Percentiles rank a stretch among this genome's conserved stretches.
These are phyloP conservation scores for Xyrichtys novacula DNA, from an alignment of 2,797 vertebrate species.

Conservation along the genomic window DNA sequence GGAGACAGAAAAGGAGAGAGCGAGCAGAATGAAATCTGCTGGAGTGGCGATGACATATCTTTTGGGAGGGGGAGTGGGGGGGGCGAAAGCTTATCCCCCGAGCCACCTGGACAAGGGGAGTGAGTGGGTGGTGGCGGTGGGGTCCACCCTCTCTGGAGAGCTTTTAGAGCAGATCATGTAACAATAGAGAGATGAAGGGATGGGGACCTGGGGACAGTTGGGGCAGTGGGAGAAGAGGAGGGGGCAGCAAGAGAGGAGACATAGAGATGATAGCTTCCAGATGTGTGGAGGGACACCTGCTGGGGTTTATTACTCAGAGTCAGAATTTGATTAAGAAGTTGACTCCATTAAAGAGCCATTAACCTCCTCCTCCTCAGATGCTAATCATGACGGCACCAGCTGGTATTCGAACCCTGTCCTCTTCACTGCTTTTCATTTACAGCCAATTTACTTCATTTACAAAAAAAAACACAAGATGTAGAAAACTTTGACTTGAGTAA, in stretches of 20 bases:
- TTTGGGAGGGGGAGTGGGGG: slow-evolving; percentile 65
- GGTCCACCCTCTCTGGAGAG: slow-evolving; percentile 73
- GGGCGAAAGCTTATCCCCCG: slow-evolving; percentile 81
- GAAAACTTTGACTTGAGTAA: no score
- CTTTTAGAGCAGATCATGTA: slow-evolving; percentile 80
- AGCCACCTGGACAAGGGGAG: slow-evolving; percentile 78
- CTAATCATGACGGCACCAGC: slow-evolving; percentile 34
- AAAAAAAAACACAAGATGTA: no score
- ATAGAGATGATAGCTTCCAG: slow-evolving; percentile 83
- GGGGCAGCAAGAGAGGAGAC: slow-evolving; percentile 54
- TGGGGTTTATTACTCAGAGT: slow-evolving; percentile 71
- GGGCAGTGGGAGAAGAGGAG: slow-evolving; percentile 46
- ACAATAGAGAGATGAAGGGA: slow-evolving; percentile 79
- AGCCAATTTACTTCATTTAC: no score
- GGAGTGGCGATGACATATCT: slow-evolving; percentile 72
- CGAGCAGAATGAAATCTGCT: slow-evolving; percentile 73
- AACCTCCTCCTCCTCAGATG: slow-evolving; percentile 41
- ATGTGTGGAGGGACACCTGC: slow-evolving; percentile 80
- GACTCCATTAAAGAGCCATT: slow-evolving; percentile 67
- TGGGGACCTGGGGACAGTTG: slow-evolving; percentile 67
- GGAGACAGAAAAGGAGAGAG: slow-evolving; percentile 55
- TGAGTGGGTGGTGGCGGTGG: slow-evolving; percentile 45
- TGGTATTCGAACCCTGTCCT: slow-evolving; percentile 4
- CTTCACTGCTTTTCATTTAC: background rate
- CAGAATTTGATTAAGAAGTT: slow-evolving; percentile 62